Base-by-base conservation (phyloP, 92 coral and sea anemone species). In the Porites cylindrica region DNA sequence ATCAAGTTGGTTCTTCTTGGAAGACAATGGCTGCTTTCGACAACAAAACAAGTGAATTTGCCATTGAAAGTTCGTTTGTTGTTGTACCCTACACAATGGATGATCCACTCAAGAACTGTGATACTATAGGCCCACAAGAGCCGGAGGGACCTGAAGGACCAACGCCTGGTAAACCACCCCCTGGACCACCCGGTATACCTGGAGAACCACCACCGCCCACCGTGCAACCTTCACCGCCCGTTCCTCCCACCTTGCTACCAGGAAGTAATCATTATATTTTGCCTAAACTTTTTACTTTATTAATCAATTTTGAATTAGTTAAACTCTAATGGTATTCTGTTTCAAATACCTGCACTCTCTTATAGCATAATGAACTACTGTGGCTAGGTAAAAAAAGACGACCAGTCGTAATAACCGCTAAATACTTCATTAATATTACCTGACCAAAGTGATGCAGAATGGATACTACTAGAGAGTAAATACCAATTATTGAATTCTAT, bases 31-130 rank as follows among this genome's bases (percentile, higher is more conserved):
- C 93, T 1, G 81, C 91, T 17, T 77, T 21, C 72, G 96, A 82
- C 77, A 88, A 88, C 83, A 58, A 76, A 64, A 88, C 94, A 0
- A 60, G n/a, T 58, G 85, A 85, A 29, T 93, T 90, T 63, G 92
- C 92, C 19, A 18, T 51, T 17, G 83, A 82, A 1, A 80, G 93
- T 17, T 95, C 98, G 7, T 95, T 78, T 75, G 76, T 91, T 18
- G 84, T 93, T 11, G 85, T 88, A 51, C 96, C 98, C 14, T 88
- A 74, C 77, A 19, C 85, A 38, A 69, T 87, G 11, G 82, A 84
- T n/a, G 88, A 95, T 69, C 74, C 92, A 1, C 74, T 82, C 66
- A 83, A 88, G 74, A 83, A 93, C 78, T 95, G 98, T 75, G 89
- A 72, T 0, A 89, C 85, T 16, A 88, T 88, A 72, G 85, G 76